phyloP scores from a whole-genome alignment of 1,140 invertebrate species.

The Leptinotarsa lineolata region DNA sequence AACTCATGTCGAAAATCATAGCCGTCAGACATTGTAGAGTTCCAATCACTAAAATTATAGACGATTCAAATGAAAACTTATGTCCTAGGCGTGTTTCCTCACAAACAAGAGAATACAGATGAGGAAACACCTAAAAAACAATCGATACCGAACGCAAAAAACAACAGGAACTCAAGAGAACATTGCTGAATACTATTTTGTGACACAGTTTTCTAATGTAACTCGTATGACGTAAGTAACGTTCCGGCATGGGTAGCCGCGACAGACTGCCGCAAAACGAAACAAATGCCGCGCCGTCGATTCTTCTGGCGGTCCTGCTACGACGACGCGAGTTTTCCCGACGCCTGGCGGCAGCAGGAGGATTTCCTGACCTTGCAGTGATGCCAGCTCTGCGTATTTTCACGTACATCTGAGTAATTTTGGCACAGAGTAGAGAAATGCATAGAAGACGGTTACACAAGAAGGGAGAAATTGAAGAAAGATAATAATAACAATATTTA shows the following conservation, averaged over 20 bases:
- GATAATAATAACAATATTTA: too few relatives aligned
- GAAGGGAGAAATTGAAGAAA: too few relatives aligned
- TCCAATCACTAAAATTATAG: neutral
- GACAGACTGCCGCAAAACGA: neutral
- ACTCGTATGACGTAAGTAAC: neutral
- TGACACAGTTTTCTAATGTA: neutral
- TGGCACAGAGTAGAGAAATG: too few relatives aligned
- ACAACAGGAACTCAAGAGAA: neutral
- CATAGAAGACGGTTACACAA: too few relatives aligned
- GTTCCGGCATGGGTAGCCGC: neutral
- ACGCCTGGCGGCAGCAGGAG: neutral
- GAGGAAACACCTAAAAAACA: neutral
- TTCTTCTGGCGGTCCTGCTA: neutral
- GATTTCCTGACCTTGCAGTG: constrained; percentile 12
- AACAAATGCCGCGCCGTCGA: neutral
- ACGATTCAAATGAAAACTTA: neutral
- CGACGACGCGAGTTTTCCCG: constrained; percentile 5
- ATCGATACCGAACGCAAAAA: neutral
- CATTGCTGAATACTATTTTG: too few relatives aligned
- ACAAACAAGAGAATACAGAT: neutral
- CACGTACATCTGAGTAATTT: too few relatives aligned
- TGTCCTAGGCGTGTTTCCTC: neutral
- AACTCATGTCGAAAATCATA: constrained; percentile 50
- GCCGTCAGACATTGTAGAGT: constrained; percentile 36
- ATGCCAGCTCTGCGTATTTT: too few relatives aligned